Percentiles rank a stretch among this genome's conserved stretches.
These are phyloP conservation scores for Macrobrachium rosenbergii DNA, from an alignment of 1,140 invertebrate genomes.

Conservation along the genomic window DNA sequence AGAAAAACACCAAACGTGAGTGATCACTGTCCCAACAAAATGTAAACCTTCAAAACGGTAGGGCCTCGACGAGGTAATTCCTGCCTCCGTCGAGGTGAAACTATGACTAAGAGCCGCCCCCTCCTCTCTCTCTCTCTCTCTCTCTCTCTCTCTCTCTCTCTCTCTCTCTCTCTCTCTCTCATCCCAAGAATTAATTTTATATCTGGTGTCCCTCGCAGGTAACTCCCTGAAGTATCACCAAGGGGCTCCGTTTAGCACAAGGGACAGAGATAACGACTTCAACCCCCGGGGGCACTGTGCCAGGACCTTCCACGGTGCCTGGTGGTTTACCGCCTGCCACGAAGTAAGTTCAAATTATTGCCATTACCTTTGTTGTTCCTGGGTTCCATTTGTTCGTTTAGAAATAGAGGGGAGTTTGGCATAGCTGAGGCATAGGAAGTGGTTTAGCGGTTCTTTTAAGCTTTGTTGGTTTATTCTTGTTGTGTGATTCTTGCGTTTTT, in stretches of 20 bases:
- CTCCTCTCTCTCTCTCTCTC: not conserved
- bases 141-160: not conserved
- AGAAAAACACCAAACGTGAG: no score
- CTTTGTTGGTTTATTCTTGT: no score
- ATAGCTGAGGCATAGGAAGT: no score
- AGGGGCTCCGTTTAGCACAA: constrained; percentile 68
- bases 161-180: not conserved
- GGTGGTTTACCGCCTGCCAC: constrained; percentile 69
- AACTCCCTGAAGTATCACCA: constrained; percentile 66
- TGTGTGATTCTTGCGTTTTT: not conserved
- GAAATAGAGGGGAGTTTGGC: not conserved
- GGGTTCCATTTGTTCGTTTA: not conserved
- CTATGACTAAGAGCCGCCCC: no score
- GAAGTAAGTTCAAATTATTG: constrained; percentile 44
- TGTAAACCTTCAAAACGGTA: no score
- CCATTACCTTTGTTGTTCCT: not conserved
- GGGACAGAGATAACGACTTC: constrained; percentile 69
- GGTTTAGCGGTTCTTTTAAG: no score
- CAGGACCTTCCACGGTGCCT: constrained; percentile 68
- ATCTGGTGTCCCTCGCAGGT: constrained; percentile 35
- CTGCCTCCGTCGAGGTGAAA: no score
- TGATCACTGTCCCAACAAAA: no score
- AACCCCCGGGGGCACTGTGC: constrained; percentile 68
- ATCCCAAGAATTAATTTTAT: no score
- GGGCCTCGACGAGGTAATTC: no score